Percentiles rank a stretch among this genome's conserved stretches.
phyloP scores from a whole-genome alignment of 2,113 vertebrate species.

The Melanotaenia duboulayi region DNA sequence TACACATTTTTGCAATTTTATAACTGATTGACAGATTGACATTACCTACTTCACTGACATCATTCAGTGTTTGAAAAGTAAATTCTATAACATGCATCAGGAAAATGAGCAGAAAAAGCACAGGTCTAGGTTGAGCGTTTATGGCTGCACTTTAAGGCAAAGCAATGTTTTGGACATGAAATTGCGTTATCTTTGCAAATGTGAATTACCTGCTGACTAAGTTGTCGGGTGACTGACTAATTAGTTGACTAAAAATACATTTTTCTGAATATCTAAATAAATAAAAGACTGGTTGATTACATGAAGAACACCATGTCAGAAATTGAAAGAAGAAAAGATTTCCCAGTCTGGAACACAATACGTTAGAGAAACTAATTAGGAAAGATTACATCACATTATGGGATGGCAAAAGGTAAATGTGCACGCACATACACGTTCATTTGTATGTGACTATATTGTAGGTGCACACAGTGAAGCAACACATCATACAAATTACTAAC shows the following conservation, averaged over 20 bases:
- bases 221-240: constrained; percentile 26
- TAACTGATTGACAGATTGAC: neutral
- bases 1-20: neutral
- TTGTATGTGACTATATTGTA: constrained; percentile 10
- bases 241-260: constrained; percentile 18
- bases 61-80: neutral
- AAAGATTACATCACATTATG: neutral
- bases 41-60: constrained; percentile 38
- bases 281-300: constrained; percentile 17
- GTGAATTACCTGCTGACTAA: constrained; percentile 23
- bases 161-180: constrained; percentile 23
- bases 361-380: neutral
- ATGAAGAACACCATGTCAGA: neutral
- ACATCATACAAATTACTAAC: neutral
- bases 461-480: neutral
- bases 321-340: constrained; percentile 21
- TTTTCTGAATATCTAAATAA: neutral
- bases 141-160: neutral
- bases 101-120: neutral
- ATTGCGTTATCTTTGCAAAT: constrained; percentile 18
- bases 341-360: constrained; percentile 5
- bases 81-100: constrained; percentile 9
- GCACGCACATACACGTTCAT: neutral
- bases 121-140: constrained; percentile 46
- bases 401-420: neutral